These are phyloP conservation scores for Drosophila sechellia DNA, from an alignment of 1,140 invertebrate genomes.

Conservation along the genomic window DNA sequence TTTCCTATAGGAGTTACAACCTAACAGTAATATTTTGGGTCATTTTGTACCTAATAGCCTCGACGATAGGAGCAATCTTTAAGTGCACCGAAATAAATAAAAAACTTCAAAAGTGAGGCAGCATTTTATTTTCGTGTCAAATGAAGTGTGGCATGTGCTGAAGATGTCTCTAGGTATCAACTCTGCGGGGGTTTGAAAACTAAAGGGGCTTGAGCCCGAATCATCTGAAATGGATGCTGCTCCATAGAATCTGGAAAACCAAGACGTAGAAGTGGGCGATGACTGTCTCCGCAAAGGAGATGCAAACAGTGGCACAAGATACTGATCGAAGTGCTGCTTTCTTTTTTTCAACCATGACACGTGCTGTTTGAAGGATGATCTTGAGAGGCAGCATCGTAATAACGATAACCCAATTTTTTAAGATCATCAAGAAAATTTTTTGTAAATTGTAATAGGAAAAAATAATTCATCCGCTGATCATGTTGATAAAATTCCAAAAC, in stretches of 20 bases:
- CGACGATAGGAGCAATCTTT: constrained; percentile 54
- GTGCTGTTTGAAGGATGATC: constrained; percentile 6
- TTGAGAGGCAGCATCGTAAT: neutral
- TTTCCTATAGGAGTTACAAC: constrained; percentile 15
- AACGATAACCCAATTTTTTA: neutral
- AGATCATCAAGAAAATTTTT: neutral
- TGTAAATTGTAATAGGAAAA: no score
- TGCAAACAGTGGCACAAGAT: constrained; percentile 13
- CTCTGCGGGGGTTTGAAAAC: constrained; percentile 43
- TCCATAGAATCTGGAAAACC: constrained; percentile 28
- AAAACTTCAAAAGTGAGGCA: constrained; percentile 24
- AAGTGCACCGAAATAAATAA: constrained; percentile 22
- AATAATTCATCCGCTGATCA: no score
- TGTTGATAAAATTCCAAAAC: neutral
- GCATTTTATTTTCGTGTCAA: constrained; percentile 52
- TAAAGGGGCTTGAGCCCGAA: constrained; percentile 25
- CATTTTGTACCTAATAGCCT: constrained; percentile 59
- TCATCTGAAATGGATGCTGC: constrained; percentile 14
- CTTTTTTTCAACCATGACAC: constrained; percentile 11
- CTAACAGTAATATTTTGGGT: constrained; percentile 64
- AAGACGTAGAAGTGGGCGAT: constrained; percentile 18
- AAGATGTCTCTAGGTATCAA: constrained; percentile 46
- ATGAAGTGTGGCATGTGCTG: constrained; percentile 71
- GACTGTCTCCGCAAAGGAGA: constrained; percentile 2
- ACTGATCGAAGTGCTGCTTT: constrained; percentile 16